Evolutionary conservation across 2,888 invertebrate species (phyloP).

Genomic region (Shargacucullia verbasci): DNA sequence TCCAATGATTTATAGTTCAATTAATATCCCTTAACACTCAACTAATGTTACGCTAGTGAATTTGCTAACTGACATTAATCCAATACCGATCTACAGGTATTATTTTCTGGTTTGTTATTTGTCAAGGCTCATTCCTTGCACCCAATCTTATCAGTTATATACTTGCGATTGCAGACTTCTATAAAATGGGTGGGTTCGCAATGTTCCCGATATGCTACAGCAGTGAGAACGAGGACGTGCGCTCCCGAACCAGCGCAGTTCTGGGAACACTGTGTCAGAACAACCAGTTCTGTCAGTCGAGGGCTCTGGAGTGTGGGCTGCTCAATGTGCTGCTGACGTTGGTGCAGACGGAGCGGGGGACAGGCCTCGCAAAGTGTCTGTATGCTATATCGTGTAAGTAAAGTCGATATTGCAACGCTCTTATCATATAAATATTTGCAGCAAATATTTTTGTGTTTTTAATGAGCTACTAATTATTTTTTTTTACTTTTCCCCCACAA

Average conservation of each 20-base stretch:
- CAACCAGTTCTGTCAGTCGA: constrained; percentile 94
- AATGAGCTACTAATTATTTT: too few species aligned
- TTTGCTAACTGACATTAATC: too few species aligned
- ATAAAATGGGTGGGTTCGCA: constrained; percentile 94
- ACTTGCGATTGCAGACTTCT: constrained; percentile 90
- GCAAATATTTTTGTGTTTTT: too few species aligned
- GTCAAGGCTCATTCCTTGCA: too few species aligned
- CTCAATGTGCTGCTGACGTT: constrained; percentile 90
- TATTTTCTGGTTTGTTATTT: too few species aligned
- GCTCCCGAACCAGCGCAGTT: constrained; percentile 91
- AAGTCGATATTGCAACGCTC: too few species aligned
- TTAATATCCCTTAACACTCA: too few species aligned
- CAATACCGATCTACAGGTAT: too few species aligned
- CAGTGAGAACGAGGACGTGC: constrained; percentile 89
- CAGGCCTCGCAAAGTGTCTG: constrained; percentile 91
- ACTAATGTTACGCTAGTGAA: too few species aligned
- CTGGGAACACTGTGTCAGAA: constrained; percentile 95
- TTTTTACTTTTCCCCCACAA: too few species aligned
- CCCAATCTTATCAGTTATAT: neutral
- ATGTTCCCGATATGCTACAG: constrained; percentile 92
- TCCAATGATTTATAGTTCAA: too few species aligned
- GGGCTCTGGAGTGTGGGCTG: constrained; percentile 91
- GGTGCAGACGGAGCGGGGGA: constrained; percentile 88
- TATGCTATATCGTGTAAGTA: constrained; percentile 94
- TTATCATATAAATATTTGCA: too few species aligned